Base-by-base conservation (phyloP, 1,140 invertebrate genomes). In the Cotesia chilonis region DNA sequence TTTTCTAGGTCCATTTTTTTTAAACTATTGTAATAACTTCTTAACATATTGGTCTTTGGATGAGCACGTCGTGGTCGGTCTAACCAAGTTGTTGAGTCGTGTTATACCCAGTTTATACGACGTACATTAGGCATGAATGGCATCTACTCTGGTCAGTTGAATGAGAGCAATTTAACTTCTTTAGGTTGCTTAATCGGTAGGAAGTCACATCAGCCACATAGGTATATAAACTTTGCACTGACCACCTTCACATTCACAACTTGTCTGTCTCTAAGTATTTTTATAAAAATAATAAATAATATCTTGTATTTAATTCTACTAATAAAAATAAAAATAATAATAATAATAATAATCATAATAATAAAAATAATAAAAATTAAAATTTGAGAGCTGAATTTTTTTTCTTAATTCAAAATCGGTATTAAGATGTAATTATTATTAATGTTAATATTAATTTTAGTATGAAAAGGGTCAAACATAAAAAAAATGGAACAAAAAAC, bases 81-180 rank as follows among this genome's bases (percentile, higher is more conserved):
- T 37, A 68, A 12, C 35, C 79, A 81, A 85, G 83, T 84, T 81
- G 84, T 84, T 82, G 82, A 86, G 84, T 83, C 82, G 83, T 83
- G 84, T 85, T 86, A 87, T 83, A 86, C 81, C 83, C 82, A 85
- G 84, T 85, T 86, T 85, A 86, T 86, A 82, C 85, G 84, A 86
- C 82, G 85, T 87, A 87, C 85, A 87, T 87, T 87, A 86, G 84
- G 79, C 84, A 85, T 87, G 86, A 87, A 87, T 87, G 84, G 85
- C 84, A 87, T 86, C 84, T 86, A 82, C 84, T 86, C 82, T 83
- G 84, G 81, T 79, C 80, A 82, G 81, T 85, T 86, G 84, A 87
- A 87, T 87, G 84, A 87, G 85, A 87, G 84, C 85, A 87, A 87
- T 87, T 86, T 87, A 87, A 85, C 84, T 87, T 87, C 84, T 87